Conservation (phyloP, 2,113 vertebrate species). For the crab-eating macaque (Macaca fascicularis) region T2T-MFA8v1.1 NC_088377.1:92081001-92081500, state of each 20-base stretch:
- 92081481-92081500: accelerated
- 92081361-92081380: background rate
- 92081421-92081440: background rate
- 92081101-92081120: background rate
- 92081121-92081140: background rate
- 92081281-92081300: background rate
- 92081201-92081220: background rate
- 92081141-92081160: background rate
- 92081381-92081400: background rate
- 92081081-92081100: background rate
- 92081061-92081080: background rate
- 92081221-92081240: background rate
- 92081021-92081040: background rate
- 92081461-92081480: background rate
- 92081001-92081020: background rate
- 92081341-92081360: background rate
- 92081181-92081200: background rate
- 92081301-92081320: background rate
- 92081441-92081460: background rate
- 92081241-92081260: background rate
- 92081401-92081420: background rate
- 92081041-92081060: background rate
- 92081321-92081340: background rate
- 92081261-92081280: background rate
- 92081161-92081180: background rate